Evolutionary conservation across 2,113 vertebrate genomes (phyloP).

Genomic region (Plestiodon gilberti): DNA sequence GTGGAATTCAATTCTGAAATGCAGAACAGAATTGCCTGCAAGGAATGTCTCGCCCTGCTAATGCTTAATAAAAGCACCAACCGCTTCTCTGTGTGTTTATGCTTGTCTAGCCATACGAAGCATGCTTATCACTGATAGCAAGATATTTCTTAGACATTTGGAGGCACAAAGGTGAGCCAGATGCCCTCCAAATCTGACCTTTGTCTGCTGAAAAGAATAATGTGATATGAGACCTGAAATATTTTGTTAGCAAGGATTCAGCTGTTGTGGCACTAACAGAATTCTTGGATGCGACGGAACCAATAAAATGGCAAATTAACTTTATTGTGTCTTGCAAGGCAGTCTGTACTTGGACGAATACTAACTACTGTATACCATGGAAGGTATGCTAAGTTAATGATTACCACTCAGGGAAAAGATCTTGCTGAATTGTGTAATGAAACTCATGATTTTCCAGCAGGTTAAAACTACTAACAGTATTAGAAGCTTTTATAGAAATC

Average conservation of each 20-base stretch:
- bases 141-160: neutral
- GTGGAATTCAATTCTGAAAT: conserved; percentile 16
- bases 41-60: neutral
- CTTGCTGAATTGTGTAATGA: neutral
- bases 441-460: neutral
- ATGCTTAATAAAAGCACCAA: neutral
- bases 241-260: neutral
- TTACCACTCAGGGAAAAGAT: neutral
- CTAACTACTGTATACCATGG: neutral
- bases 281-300: neutral
- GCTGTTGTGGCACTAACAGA: neutral
- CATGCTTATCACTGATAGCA: neutral
- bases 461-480: neutral
- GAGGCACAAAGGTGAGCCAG: neutral
- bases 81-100: neutral
- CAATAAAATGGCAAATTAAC: neutral
- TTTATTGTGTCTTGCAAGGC: neutral
- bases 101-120: neutral
- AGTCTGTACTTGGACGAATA: neutral
- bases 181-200: neutral
- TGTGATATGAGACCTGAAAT: neutral
- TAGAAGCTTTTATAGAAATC: neutral
- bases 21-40: neutral
- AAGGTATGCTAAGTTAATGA: neutral
- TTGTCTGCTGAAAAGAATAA: neutral